phyloP scores from a whole-genome alignment of 2,888 invertebrate species.

The Tachystola acroxantha region DNA sequence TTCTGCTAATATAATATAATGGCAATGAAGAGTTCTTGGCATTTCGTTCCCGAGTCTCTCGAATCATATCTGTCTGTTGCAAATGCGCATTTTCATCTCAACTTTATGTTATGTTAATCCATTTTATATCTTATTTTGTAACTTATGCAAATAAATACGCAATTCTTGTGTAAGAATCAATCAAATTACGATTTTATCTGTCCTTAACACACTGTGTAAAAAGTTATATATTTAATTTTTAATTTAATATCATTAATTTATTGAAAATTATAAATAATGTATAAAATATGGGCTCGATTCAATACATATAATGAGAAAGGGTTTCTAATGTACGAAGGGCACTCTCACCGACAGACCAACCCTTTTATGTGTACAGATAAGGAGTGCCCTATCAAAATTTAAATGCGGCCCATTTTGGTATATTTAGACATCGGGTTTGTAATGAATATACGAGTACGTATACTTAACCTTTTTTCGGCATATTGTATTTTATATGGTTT shows the following conservation, averaged over 20 bases:
- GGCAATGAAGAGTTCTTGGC: background rate
- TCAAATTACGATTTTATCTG: too few relatives aligned
- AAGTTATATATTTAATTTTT: too few relatives aligned
- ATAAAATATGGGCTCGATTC: too few relatives aligned
- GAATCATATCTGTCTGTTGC: too few relatives aligned
- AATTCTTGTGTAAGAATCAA: too few relatives aligned
- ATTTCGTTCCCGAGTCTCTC: background rate
- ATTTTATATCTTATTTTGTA: too few relatives aligned
- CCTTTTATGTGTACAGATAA: constrained; percentile 42
- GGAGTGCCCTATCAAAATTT: constrained; percentile 44
- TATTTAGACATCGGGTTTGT: constrained; percentile 27
- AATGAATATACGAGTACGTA: constrained; percentile 50
- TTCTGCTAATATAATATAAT: constrained; percentile 3
- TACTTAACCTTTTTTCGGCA: constrained; percentile 30
- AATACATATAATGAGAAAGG: constrained; percentile 38
- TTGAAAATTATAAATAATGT: too few relatives aligned
- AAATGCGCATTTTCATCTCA: too few relatives aligned
- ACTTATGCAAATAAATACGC: too few relatives aligned
- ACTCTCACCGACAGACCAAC: constrained; percentile 32
- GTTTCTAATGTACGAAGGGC: constrained; percentile 21
- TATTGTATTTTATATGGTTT: constrained; percentile 32
- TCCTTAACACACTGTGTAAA: too few relatives aligned
- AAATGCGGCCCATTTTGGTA: constrained; percentile 40
- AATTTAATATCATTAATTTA: too few relatives aligned
- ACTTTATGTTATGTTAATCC: too few relatives aligned